Conservation (phyloP, 2,797 vertebrate species). For the Rhinichthys osculus region DNA sequence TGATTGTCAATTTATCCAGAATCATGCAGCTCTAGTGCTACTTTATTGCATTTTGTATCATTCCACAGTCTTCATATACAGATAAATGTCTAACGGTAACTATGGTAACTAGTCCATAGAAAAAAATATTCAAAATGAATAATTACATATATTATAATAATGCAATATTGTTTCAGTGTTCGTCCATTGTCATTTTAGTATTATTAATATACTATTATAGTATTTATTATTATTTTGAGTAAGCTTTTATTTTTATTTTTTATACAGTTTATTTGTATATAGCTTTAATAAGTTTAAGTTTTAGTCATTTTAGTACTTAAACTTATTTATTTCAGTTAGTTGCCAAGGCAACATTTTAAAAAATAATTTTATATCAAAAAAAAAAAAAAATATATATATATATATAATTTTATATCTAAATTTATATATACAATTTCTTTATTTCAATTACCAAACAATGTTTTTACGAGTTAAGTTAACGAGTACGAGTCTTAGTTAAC, state of each 20-base stretch:
- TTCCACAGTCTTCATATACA: neutral
- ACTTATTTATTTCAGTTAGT: neutral
- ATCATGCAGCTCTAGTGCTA: neutral
- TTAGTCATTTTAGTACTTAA: neutral
- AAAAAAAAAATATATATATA: neutral
- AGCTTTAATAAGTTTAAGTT: neutral
- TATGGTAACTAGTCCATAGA: neutral
- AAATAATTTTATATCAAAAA: too few species aligned
- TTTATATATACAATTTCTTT: neutral
- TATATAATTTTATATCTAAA: neutral
- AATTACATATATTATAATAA: neutral
- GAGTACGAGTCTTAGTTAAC: neutral
- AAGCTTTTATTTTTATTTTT: neutral
- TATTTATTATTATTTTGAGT: neutral
- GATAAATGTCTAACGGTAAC: neutral
- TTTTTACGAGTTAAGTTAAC: neutral
- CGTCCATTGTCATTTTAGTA: neutral
- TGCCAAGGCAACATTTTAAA: neutral
- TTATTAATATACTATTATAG: too few species aligned
- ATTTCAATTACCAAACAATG: too few species aligned
- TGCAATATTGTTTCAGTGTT: neutral
- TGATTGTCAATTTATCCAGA: too few species aligned
- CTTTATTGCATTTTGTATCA: neutral
- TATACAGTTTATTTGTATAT: neutral
- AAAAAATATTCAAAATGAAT: neutral